A percentile compares a stretch with the other conserved stretches of the same genome.
phyloP scores from a whole-genome alignment of 2,797 vertebrate species.

The Pelobates cultripes region DNA sequence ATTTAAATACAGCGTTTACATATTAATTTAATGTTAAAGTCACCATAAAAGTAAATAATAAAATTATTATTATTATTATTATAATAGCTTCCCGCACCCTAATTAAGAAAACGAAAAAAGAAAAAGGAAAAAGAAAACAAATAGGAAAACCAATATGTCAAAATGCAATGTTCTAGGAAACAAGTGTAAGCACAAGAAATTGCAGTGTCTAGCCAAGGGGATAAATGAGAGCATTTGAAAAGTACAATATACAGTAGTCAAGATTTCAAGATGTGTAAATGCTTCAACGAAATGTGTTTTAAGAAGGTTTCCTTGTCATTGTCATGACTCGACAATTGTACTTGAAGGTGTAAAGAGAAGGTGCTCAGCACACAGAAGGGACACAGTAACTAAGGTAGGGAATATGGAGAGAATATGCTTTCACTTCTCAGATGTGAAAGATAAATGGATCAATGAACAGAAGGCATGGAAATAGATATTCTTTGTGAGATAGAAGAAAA shows the following conservation, averaged over 20 bases:
- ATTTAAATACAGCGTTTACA: no score
- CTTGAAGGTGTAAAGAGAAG: slow-evolving; percentile 44
- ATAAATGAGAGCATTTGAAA: slow-evolving; percentile 10
- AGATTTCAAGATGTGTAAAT: slow-evolving; percentile 25
- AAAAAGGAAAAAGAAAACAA: no score
- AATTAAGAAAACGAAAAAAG: no score
- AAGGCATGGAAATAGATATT: slow-evolving; percentile 45
- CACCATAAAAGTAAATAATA: no score
- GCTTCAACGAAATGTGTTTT: slow-evolving; percentile 29
- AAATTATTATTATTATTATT: no score
- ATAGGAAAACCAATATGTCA: no score
- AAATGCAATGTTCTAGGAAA: background rate
- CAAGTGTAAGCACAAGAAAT: background rate
- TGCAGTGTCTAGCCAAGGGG: background rate
- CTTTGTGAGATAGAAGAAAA: slow-evolving; percentile 41
- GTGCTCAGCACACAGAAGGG: slow-evolving; percentile 34
- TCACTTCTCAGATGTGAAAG: slow-evolving; percentile 46
- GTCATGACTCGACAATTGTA: slow-evolving; percentile 41
- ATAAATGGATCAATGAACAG: slow-evolving; percentile 55
- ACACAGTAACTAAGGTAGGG: slow-evolving; percentile 30
- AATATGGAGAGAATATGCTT: slow-evolving; percentile 31
- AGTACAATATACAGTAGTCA: background rate
- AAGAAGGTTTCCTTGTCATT: slow-evolving; percentile 31
- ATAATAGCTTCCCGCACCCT: no score
- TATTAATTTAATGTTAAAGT: no score